Evolutionary conservation across 2,888 invertebrate species (phyloP), one percentile per base, ranked within the genome.

Genomic region (Leptinotarsa peninsularis): DNA sequence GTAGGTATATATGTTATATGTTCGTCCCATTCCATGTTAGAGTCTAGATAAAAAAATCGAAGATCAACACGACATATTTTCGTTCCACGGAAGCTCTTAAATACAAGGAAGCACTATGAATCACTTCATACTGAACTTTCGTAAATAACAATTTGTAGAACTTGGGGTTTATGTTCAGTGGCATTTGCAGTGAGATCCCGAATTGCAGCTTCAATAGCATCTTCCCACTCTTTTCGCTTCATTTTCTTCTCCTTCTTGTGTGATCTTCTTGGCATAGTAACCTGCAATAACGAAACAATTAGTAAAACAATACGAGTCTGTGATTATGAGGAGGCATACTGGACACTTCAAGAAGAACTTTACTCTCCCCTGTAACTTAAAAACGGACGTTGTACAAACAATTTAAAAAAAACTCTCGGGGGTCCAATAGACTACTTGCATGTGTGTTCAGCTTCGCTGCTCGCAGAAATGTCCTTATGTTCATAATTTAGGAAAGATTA

Each of bases 101-200:
- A 27, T 5, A 15, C 0, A 14, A 14, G 13, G 15, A 23, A 58
- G 21, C 4, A 4, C 23, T 21, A 14, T 10, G 3, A 18, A 18
- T n/a, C 18, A 3, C 54, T 74, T 87, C 86, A 96, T 68, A 96
- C 95, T n/a, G 95, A 96, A 73, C 95, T 95, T 88, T 96, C 96
- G 88, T 96, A 96, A 85, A 96, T 94, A 82, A 96, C 94, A 80
- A 96, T 95, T 89, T 96, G 95, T 70, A 96, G 91, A 50, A 95
- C 90, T 1, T 91, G 91, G 75, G 91, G 90, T 21, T 90, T 88
- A 67, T 82, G 82, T 75, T 85, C 83, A 68, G 84, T 84, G 75
- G 91, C 89, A 4, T 93, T 92, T 56, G 92, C 90, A 63, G 93
- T 92, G 78, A 95, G 92, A 81, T 94, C 92, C 83, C 93, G 89